phyloP scores from a whole-genome alignment of 2,113 vertebrate species.

The Anguilla japonica region DNA sequence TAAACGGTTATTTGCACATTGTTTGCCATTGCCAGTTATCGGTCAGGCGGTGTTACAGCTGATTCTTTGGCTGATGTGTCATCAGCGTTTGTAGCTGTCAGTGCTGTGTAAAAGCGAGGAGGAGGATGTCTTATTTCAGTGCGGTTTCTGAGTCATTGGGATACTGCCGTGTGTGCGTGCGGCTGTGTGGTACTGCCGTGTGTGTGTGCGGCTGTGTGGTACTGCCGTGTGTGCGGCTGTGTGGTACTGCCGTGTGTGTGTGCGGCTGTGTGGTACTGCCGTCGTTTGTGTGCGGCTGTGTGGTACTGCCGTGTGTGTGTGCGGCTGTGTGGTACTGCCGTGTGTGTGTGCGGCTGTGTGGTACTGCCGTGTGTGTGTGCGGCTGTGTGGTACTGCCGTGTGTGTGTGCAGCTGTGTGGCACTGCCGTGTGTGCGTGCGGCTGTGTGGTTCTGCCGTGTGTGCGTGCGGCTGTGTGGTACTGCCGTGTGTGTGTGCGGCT shows the following conservation, averaged over 20 bases:
- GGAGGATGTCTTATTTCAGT: conserved; percentile 3
- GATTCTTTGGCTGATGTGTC: background rate
- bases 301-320: conserved; percentile 20
- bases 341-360: background rate
- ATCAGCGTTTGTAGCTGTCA: no score
- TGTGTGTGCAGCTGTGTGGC: background rate
- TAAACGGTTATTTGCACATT: background rate
- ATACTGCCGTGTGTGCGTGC: conserved; percentile 24
- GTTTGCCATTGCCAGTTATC: background rate
- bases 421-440: background rate
- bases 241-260: conserved; percentile 20
- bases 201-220: background rate
- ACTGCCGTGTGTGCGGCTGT: background rate
- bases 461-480: background rate
- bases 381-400: conserved; percentile 7
- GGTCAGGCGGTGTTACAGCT: background rate
- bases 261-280: conserved; percentile 1
- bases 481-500: background rate
- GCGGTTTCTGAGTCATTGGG: conserved; percentile 36
- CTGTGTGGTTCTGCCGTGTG: conserved; percentile 9
- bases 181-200: no score
- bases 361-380: conserved; percentile 17
- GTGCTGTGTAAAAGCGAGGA: no score
- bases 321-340: background rate
- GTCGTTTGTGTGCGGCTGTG: background rate